phyloP scores from a whole-genome alignment of 2,113 vertebrate species.

The Bufo gargarizans region DNA sequence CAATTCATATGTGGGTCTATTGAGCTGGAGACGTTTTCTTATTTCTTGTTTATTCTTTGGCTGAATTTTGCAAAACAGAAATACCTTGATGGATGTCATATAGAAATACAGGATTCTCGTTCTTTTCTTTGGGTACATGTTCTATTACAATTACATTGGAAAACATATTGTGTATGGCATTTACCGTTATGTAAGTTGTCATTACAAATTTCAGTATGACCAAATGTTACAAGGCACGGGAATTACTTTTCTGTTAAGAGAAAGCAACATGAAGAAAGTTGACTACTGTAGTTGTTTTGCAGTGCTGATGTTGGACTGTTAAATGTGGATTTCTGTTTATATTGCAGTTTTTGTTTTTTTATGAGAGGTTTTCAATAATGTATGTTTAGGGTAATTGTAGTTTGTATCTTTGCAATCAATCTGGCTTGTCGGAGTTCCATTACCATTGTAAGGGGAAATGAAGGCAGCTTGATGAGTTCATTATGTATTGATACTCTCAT shows the following conservation, averaged over 20 bases:
- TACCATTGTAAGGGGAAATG: conserved; percentile 69
- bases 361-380: neutral
- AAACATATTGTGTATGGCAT: neutral
- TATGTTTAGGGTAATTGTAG: neutral
- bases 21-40: neutral
- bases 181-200: neutral
- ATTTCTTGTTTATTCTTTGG: neutral
- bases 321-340: conserved; percentile 56
- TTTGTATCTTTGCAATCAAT: conserved; percentile 23
- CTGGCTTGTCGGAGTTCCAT: conserved; percentile 73
- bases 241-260: conserved; percentile 15
- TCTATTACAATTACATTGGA: conserved; percentile 29
- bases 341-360: conserved; percentile 2
- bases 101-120: conserved; percentile 31
- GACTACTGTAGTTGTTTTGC: conserved; percentile 60
- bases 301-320: conserved; percentile 63
- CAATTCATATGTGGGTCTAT: neutral
- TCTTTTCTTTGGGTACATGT: conserved; percentile 52
- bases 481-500: neutral
- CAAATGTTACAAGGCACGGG: conserved; percentile 29
- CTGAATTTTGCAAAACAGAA: neutral
- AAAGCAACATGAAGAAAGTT: conserved; percentile 35
- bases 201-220: neutral
- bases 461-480: conserved; percentile 68
- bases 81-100: conserved; percentile 61